Conservation (phyloP, 1,140 invertebrate species). For the Drosophila murphyi region DNA sequence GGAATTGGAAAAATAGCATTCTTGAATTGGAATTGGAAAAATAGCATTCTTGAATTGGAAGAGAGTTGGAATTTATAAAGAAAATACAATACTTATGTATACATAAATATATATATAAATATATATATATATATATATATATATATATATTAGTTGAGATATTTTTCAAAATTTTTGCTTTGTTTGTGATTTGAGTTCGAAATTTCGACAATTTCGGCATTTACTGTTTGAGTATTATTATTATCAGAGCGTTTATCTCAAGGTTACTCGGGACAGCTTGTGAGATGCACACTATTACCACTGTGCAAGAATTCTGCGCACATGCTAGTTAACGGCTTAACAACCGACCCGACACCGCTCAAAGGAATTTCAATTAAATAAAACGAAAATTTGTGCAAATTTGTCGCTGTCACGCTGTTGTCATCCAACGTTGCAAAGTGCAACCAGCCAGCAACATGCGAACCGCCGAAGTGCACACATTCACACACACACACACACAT, state of each 20-base stretch:
- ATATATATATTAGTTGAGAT: too few relatives aligned
- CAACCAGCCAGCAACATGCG: slow-evolving; percentile 12
- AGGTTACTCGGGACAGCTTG: slow-evolving; percentile 1
- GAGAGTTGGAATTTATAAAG: too few relatives aligned
- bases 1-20: too few relatives aligned
- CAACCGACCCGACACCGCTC: slow-evolving; percentile 13
- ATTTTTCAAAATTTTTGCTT: not conserved
- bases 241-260: not conserved
- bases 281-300: slow-evolving; percentile 4
- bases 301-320: slow-evolving; percentile 33
- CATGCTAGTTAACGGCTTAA: slow-evolving; percentile 3
- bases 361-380: slow-evolving; percentile 73
- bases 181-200: not conserved
- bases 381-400: slow-evolving; percentile 64
- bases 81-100: not conserved
- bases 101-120: too few relatives aligned
- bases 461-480: slow-evolving; percentile 2
- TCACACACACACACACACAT: too few relatives aligned
- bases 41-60: too few relatives aligned
- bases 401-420: slow-evolving; percentile 37
- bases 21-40: too few relatives aligned
- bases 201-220: not conserved
- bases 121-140: not conserved
- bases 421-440: slow-evolving; percentile 30
- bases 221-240: too few relatives aligned